Evolutionary conservation across 2,888 invertebrate genomes (phyloP), one percentile per base, ranked within the genome.

Genomic region (Dicyrtoma fusca): DNA sequence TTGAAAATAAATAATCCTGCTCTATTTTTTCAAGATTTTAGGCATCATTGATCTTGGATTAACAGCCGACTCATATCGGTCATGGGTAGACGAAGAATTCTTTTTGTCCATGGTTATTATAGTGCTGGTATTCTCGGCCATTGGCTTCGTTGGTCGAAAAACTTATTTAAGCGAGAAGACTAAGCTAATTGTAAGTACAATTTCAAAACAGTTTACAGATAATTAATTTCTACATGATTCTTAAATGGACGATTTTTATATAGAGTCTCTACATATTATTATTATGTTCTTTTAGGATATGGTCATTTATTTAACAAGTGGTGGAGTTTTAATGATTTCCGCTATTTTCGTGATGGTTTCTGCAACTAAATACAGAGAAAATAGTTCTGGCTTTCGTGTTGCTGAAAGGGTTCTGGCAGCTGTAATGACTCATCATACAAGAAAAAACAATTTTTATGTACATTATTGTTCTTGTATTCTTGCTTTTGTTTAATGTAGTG

Each of bases 41-140:
- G 72, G 72, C 1, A 45, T 68, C n/a, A 25, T 72, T n/a, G 72
- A 72, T 25, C n/a, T 72, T 5, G 72, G 59, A 0, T 23, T 72
- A 11, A 72, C 68, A 21, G 34, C 53, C 8, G 47, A 66, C 47
- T 57, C 55, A 11, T 72, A 57, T 44, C 11, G 23, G 3, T 21
- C n/a, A 44, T 66, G 61, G 61, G 51, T 68, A 1, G 61, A 68
- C 25, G 72, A 72, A 68, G 66, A 72, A 68, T 72, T 59, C 25
- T 72, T 72, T 26, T 66, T 72, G 14, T 66, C 72, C n/a, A 68
- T 72, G 55, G 65, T 65, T 1, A 55, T 72, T 6, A 66, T 65
- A 5, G 13, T 44, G 11, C 23, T 72, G 13, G 3, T 69, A 45
- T 34, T 23, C 6, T 59, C 59, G 10, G 8, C 47, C 13, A 53